Percentiles rank a stretch among this genome's conserved stretches.
Evolutionary conservation across 1,140 invertebrate species (phyloP).

Genomic region (Belonocnema kinseyi): DNA sequence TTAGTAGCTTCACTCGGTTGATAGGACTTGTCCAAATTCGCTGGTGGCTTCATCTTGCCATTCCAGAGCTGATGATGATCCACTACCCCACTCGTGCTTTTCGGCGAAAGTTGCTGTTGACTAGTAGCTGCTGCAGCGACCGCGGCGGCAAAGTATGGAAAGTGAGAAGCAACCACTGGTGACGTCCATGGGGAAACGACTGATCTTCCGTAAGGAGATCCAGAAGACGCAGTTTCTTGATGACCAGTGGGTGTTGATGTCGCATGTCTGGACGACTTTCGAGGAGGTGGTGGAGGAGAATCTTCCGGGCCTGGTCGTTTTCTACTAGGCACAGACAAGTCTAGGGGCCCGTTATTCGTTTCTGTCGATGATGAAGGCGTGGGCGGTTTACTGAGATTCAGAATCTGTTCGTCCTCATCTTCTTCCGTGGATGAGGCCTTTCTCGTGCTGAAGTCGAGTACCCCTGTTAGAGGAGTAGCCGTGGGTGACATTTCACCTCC

Average conservation of each 20-base stretch:
- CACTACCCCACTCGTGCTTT: slow-evolving; percentile 76
- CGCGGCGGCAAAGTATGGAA: slow-evolving; percentile 89
- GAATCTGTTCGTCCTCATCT: slow-evolving; percentile 79
- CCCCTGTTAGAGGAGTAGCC: slow-evolving; percentile 76
- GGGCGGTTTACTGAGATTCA: slow-evolving; percentile 81
- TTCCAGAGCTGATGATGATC: slow-evolving; percentile 83
- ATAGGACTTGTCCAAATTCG: slow-evolving; percentile 74
- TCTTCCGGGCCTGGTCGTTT: slow-evolving; percentile 82
- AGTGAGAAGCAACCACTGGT: slow-evolving; percentile 83
- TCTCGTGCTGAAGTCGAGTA: slow-evolving; percentile 87
- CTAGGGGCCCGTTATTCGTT: slow-evolving; percentile 84
- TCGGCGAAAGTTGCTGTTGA: slow-evolving; percentile 81
- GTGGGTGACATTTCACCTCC: slow-evolving; percentile 67
- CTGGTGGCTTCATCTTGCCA: slow-evolving; percentile 84
- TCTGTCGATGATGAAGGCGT: slow-evolving; percentile 75
- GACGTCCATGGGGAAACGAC: slow-evolving; percentile 85
- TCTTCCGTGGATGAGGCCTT: slow-evolving; percentile 74
- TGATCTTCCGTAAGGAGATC: slow-evolving; percentile 79
- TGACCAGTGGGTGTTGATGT: slow-evolving; percentile 60
- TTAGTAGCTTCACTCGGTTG: slow-evolving; percentile 88
- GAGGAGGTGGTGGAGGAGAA: slow-evolving; percentile 78
- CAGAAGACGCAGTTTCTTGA: slow-evolving; percentile 63
- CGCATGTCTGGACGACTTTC: slow-evolving; percentile 80
- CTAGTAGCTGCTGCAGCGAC: slow-evolving; percentile 82
- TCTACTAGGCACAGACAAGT: slow-evolving; percentile 85